Percentiles rank a stretch among this genome's conserved stretches.
Evolutionary conservation across 2,113 vertebrate genomes (phyloP).

Genomic region (Pteruthius melanotis): DNA sequence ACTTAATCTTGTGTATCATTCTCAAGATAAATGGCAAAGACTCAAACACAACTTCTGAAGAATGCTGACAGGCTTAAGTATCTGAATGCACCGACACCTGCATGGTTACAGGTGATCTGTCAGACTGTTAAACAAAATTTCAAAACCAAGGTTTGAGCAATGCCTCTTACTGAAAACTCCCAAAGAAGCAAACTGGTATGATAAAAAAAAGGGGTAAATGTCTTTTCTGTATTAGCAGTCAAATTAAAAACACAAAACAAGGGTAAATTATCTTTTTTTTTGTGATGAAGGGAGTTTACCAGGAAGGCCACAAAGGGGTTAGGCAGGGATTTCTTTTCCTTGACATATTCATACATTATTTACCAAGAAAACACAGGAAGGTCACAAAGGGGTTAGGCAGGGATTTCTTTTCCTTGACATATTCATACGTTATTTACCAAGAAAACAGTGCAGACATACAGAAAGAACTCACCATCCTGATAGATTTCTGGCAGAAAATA

Average conservation of each 20-base stretch:
- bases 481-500: neutral
- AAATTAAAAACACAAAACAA: neutral
- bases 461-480: neutral
- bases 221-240: neutral
- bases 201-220: neutral
- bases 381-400: neutral
- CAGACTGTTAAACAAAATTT: neutral
- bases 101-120: neutral
- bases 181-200: neutral
- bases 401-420: neutral
- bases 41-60: neutral
- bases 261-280: neutral
- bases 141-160: neutral
- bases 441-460: neutral
- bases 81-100: neutral
- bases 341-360: rapidly evolving
- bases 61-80: neutral
- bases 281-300: neutral
- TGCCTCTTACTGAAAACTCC: neutral
- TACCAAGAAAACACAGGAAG: neutral
- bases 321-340: neutral
- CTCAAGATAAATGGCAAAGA: neutral
- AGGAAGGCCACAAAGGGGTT: neutral
- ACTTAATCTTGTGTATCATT: neutral
- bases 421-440: neutral